Evolutionary conservation across 2,888 invertebrate genomes (phyloP).

Genomic region (Xestia ashworthii): DNA sequence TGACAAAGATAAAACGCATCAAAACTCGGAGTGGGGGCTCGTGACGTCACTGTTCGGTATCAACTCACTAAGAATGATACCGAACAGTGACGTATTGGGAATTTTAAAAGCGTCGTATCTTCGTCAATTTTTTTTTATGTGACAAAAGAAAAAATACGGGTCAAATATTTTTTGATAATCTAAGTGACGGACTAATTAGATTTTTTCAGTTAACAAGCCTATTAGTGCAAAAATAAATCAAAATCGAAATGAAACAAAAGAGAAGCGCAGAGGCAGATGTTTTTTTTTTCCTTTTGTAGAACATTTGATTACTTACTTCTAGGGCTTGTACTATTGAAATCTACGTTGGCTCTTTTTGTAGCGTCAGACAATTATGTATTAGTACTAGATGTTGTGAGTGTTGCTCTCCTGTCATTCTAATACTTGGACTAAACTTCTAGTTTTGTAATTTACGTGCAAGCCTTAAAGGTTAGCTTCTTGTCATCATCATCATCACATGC

Average conservation of each 20-base stretch:
- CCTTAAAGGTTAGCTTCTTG: not conserved
- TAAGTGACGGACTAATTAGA: too few relatives aligned
- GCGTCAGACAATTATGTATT: not conserved
- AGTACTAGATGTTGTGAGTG: not conserved
- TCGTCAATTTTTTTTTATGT: too few relatives aligned
- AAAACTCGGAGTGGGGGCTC: too few relatives aligned
- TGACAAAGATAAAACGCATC: too few relatives aligned
- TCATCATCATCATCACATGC: not conserved
- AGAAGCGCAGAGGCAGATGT: not conserved
- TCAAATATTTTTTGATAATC: too few relatives aligned
- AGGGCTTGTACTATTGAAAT: not conserved
- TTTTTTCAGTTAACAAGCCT: too few relatives aligned
- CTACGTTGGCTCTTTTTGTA: not conserved
- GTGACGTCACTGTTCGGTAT: too few relatives aligned
- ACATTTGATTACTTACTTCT: not conserved
- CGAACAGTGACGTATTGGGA: too few relatives aligned
- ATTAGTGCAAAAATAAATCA: conserved; percentile 22
- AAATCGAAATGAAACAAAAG: conserved; percentile 21
- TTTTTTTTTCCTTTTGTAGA: not conserved
- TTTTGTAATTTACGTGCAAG: not conserved
- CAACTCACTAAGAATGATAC: too few relatives aligned
- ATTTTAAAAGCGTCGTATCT: too few relatives aligned
- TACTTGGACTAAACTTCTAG: not conserved
- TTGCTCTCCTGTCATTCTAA: not conserved
- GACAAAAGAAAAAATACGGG: too few relatives aligned